Base-by-base conservation (phyloP, 2,888 invertebrate species). In the Diadromus collaris region DNA sequence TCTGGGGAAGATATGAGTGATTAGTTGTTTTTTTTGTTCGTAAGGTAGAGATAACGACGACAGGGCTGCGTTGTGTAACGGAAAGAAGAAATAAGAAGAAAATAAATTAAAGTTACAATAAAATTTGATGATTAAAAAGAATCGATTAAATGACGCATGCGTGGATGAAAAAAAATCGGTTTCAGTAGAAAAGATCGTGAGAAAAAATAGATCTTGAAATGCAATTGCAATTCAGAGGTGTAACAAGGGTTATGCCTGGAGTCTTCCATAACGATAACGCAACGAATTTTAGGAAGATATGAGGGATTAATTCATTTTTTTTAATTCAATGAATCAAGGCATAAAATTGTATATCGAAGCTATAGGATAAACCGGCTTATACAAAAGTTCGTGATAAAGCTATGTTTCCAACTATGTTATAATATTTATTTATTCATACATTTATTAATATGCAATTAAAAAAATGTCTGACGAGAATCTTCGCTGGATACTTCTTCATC, bases 51-150 rank as follows among this genome's bases (percentile, higher is more conserved):
- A 78, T 68, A 51, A 65, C 34, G 94, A 94, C 61, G 93, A 93
- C 78, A 94, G 90, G 9, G 94, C 93, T 21, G 93, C 93, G 79
- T 93, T 90, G 85, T 93, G 93, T 60, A 93, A 90, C 92, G 92
- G 85, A 46, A 90, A 90, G 65, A 88, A 83, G 34, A 61, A 72
- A 67, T 19, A 21, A 51, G 4, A 24, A 9, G 10, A 6, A 21
- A n/a, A n/a, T n/a, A n/a, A 9, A 9, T 41, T 9, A 10, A 9
- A 19, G n/a, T 51, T 41, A 41, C 4, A 16, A 41, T 41, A 19
- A 48, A 9, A 48, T 27, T 19, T 16, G 41, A 27, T 19, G 6
- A n/a, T 24, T n/a, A 44, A 41, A 44, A 68, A 54, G n/a, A n/a
- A n/a, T n/a, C n/a, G n/a, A n/a, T n/a, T n/a, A n/a, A n/a, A n/a